These are phyloP conservation scores for Bergia puertoricense DNA, from an alignment of 92 coral and sea anemone genomes.

Conservation along the genomic window DNA sequence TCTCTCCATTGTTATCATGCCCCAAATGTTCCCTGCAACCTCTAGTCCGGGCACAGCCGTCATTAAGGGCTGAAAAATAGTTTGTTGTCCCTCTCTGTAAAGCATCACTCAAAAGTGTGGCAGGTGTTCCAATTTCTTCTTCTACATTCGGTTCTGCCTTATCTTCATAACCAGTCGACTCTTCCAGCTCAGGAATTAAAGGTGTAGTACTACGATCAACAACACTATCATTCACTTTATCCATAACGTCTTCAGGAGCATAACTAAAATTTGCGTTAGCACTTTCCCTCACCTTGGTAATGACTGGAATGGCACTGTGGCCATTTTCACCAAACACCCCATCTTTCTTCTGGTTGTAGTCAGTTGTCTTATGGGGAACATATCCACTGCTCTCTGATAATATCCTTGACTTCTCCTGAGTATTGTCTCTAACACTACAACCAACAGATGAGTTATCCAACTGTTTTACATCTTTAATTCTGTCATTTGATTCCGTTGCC, in stretches of 20 bases:
- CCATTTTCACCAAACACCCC: neutral
- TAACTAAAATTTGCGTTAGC: neutral
- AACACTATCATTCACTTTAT: neutral
- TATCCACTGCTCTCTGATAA: neutral
- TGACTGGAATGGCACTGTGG: neutral
- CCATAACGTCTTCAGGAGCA: neutral
- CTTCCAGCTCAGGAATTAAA: neutral
- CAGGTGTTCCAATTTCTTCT: constrained; percentile 6
- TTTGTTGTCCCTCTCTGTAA: neutral
- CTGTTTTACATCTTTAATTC: neutral
- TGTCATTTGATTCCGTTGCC: neutral
- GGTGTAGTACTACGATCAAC: neutral
- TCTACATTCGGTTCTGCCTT: neutral
- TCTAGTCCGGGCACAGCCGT: constrained; percentile 38
- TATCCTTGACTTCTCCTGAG: neutral
- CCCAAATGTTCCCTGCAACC: constrained; percentile 10
- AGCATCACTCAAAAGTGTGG: neutral
- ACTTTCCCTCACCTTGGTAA: neutral
- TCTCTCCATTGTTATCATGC: neutral
- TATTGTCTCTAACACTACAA: neutral
- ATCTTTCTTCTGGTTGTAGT: neutral
- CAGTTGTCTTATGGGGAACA: neutral
- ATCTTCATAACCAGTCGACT: neutral
- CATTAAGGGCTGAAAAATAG: neutral
- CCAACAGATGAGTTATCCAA: neutral